These are phyloP conservation scores for Menidia beryllina DNA, from an alignment of 2,113 vertebrate genomes.

Conservation along the genomic window DNA sequence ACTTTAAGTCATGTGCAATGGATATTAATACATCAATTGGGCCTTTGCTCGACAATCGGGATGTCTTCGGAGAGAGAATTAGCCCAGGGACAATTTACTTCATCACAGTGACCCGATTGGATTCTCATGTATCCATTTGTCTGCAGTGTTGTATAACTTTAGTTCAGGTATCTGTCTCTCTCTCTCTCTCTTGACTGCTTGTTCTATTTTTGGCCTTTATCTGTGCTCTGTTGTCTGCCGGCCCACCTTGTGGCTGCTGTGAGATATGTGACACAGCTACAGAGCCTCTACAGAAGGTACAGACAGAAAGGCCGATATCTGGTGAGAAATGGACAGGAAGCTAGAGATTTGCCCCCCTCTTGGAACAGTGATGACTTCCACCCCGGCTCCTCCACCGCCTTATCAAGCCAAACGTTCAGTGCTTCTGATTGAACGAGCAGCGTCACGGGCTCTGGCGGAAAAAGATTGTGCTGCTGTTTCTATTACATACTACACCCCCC, in stretches of 20 bases:
- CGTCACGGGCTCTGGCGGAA: slow-evolving; percentile 45
- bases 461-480: slow-evolving; percentile 62
- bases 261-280: slow-evolving; percentile 32
- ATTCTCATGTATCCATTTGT: background rate
- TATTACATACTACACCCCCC: slow-evolving; percentile 42
- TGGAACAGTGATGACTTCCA: slow-evolving; percentile 36
- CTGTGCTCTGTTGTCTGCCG: background rate
- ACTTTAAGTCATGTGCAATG: background rate
- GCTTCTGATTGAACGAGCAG: slow-evolving; percentile 51
- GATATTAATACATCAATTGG: background rate
- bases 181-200: background rate
- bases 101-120: background rate
- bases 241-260: slow-evolving; percentile 22
- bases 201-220: slow-evolving; percentile 15
- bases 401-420: slow-evolving; percentile 33
- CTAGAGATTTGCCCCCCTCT: slow-evolving; percentile 26
- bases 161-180: background rate
- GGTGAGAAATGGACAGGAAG: slow-evolving; percentile 30
- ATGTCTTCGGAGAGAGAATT: background rate
- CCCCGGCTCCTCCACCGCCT: slow-evolving; percentile 23
- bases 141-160: background rate
- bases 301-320: slow-evolving; percentile 21
- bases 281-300: slow-evolving; percentile 1
- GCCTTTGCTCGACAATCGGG: background rate
- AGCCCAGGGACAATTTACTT: background rate